phyloP scores from a whole-genome alignment of 2,888 invertebrate genomes.

The Apamea crenata region DNA sequence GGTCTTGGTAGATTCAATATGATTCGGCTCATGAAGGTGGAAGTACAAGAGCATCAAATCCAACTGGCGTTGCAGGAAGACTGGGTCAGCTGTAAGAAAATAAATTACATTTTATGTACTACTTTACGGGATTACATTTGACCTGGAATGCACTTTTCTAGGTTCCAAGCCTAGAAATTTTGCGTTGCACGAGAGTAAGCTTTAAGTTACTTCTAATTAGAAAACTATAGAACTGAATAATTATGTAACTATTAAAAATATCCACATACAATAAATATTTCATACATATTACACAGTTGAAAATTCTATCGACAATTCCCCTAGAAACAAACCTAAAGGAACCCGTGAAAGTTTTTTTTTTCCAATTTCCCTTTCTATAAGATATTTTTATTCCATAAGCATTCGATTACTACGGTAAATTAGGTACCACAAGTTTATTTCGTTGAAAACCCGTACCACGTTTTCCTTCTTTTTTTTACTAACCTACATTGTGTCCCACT shows the following conservation, averaged over 20 bases:
- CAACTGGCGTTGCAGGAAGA: slow-evolving; percentile 82
- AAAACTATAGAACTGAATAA: neutral
- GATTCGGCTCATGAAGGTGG: slow-evolving; percentile 91
- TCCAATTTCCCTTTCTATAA: neutral
- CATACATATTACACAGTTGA: no score
- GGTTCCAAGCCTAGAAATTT: neutral
- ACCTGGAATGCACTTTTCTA: neutral
- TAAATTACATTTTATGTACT: neutral
- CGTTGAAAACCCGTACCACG: neutral
- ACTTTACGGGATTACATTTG: neutral
- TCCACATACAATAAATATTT: no score
- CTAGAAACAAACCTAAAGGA: no score
- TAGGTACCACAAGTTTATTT: neutral
- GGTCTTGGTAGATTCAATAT: slow-evolving; percentile 70
- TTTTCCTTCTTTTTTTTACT: no score
- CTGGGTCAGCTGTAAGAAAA: slow-evolving; percentile 86
- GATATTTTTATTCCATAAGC: neutral
- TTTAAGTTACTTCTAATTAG: neutral
- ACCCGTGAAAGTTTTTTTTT: no score
- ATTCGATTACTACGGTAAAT: neutral
- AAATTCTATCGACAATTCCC: neutral
- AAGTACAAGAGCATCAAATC: slow-evolving; percentile 85
- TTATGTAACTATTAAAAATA: neutral
- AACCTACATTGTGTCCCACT: no score
- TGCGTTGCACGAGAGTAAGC: neutral